A percentile compares a stretch with the other conserved stretches of the same genome.
phyloP scores from a whole-genome alignment of 2,113 vertebrate genomes.

The Ciconia boyciana region DNA sequence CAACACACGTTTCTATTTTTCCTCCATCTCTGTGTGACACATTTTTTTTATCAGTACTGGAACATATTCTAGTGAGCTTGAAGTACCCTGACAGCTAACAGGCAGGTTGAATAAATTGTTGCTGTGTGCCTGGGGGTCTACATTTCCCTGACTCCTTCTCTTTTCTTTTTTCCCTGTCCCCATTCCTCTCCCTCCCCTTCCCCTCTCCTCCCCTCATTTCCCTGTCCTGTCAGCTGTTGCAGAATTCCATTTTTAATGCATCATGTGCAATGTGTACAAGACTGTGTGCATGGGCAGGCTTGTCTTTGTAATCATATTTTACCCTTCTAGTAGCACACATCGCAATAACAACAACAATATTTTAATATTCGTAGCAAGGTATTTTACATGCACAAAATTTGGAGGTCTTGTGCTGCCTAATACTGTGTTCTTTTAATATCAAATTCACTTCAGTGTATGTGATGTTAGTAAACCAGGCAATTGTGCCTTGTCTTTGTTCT shows the following conservation, averaged over 20 bases:
- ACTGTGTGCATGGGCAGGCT: not conserved
- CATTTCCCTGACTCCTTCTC: not conserved
- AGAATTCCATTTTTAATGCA: constrained; percentile 8
- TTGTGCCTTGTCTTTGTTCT: not conserved
- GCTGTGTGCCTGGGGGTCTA: not conserved
- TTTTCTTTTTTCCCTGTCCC: not conserved
- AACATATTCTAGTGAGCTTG: constrained; percentile 19
- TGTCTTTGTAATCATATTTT: not conserved
- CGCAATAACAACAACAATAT: not conserved
- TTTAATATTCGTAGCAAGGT: not conserved
- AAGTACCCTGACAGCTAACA: constrained; percentile 24
- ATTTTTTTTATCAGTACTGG: constrained; percentile 33
- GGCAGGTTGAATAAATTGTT: constrained; percentile 37
- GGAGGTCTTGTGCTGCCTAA: not conserved
- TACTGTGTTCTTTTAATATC: not conserved
- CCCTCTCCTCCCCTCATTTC: not conserved
- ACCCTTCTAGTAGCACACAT: not conserved
- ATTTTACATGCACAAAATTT: not conserved
- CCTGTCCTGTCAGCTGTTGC: not conserved
- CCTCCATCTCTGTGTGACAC: not conserved
- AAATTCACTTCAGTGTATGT: not conserved
- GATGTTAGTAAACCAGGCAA: not conserved
- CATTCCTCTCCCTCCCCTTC: not conserved
- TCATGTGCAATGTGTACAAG: not conserved
- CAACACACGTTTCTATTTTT: not conserved